phyloP scores from a whole-genome alignment of 2,113 vertebrate species.

The Elanus axillaris region DNA sequence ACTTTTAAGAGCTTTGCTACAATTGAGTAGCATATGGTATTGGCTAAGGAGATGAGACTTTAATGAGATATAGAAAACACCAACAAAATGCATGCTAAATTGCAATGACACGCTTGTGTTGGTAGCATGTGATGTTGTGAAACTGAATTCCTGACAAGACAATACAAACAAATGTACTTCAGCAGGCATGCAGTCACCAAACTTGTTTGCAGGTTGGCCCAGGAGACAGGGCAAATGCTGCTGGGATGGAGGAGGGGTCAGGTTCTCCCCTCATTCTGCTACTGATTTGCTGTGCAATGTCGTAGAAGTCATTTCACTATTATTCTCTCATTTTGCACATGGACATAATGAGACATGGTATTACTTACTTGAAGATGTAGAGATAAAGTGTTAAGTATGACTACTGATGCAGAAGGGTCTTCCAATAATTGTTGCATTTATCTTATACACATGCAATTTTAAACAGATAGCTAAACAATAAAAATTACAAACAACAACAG shows the following conservation, averaged over 20 bases:
- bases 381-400: neutral
- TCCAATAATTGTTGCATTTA: neutral
- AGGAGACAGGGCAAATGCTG: neutral
- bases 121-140: neutral
- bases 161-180: neutral
- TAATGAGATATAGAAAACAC: constrained; percentile 52
- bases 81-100: constrained; percentile 53
- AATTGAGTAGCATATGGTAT: constrained; percentile 21
- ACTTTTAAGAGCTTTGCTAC: constrained; percentile 39
- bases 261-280: neutral
- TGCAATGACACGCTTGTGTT: constrained; percentile 35
- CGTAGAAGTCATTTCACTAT: neutral
- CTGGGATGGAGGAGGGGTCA: neutral
- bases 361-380: neutral
- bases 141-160: constrained; percentile 54
- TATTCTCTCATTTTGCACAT: neutral
- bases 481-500: neutral
- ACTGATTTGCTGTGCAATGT: neutral
- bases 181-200: neutral
- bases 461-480: constrained; percentile 3
- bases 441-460: neutral
- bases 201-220: neutral
- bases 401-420: neutral
- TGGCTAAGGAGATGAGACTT: constrained; percentile 42
- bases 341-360: neutral